Base-by-base conservation (phyloP, 2,888 invertebrate genomes). In the Ochropleura plecta region DNA sequence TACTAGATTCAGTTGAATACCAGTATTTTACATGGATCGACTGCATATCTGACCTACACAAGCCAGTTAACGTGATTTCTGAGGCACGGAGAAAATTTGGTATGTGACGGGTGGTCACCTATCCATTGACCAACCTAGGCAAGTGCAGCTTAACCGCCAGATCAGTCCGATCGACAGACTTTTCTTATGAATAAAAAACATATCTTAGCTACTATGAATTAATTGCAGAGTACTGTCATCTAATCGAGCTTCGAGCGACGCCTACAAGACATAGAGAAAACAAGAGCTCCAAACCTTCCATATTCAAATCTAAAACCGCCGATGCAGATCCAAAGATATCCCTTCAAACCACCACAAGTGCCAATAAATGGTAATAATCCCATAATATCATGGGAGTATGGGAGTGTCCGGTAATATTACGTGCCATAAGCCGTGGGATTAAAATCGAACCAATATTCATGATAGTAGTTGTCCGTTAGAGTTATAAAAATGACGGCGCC, bases 361-460 rank as follows among this genome's bases (percentile, higher is more conserved):
- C 16, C 74, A 84, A 86, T 88, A 86, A 82, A 79, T 55, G 70
- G 65, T 67, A 72, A 84, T 78, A 78, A 82, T 66, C 68, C 73
- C 55, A 68, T 72, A 71, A 42, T 84, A 86, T 76, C 57, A 72
- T 69, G 49, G 74, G 70, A 46, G 60, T 12, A 53, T 66, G 53
- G 63, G 85, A 70, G 73, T 72, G 67, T 71, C 64, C 55, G n/a
- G 57, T 60, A 64, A 70, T 86, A 84, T 86, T 73, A 82, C 55
- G 40, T 49, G 70, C 67, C 51, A 76, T 90, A 89, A 91, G 85
- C 91, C 75, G 7, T 0, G 0, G 88, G 92, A 91, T 92, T 92
- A 91, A 89, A 91, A 88, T 82, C 84, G 76, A 86, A 86, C 85
- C 86, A 88, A 92, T 92, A 92, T 88, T 76, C 85, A 89, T 72